A percentile compares a stretch with the other conserved stretches of the same genome.
These are phyloP conservation scores for human (Homo sapiens) DNA, from an alignment of 2,113 vertebrate species.

Conservation along the genomic window GRCh38 chr20:55884001-55884500, in stretches of 20 bases:
- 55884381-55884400: neutral
- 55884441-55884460: neutral
- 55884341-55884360: neutral
- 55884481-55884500: neutral
- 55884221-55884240: neutral
- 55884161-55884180: neutral
- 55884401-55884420: neutral
- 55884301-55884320: neutral
- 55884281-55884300: neutral
- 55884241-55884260: neutral
- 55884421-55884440: neutral
- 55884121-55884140: neutral
- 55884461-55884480: neutral
- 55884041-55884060: neutral
- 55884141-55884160: neutral
- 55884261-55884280: neutral
- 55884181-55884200: neutral
- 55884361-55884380: neutral
- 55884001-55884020: neutral
- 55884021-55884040: neutral
- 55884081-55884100: neutral
- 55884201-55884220: too few relatives aligned
- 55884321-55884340: neutral
- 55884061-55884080: neutral
- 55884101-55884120: neutral